These are phyloP conservation scores for Anoplopoma fimbria DNA, from an alignment of 2,113 vertebrate species.

Conservation along the genomic window DNA sequence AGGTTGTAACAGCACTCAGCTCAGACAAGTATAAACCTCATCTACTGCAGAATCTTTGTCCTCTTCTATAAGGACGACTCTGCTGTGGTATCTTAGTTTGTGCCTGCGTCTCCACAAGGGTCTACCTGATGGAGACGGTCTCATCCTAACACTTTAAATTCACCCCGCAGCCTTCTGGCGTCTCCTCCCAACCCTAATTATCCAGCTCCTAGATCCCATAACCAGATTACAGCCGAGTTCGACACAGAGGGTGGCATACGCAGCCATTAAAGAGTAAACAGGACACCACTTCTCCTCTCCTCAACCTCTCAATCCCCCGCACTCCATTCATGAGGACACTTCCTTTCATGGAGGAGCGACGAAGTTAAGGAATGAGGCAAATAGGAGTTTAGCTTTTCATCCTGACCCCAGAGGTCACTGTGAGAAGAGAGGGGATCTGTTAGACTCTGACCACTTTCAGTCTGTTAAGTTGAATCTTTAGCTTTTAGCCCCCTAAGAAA, in stretches of 20 bases:
- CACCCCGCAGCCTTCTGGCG: conserved; percentile 25
- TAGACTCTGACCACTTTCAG: background rate
- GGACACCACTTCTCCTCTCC: conserved; percentile 20
- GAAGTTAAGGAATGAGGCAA: conserved; percentile 32
- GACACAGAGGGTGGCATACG: conserved; percentile 13
- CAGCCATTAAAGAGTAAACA: conserved; percentile 56
- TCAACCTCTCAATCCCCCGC: conserved; percentile 19
- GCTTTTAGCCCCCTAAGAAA: background rate
- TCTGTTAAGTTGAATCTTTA: conserved; percentile 17
- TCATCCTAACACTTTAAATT: conserved; percentile 53
- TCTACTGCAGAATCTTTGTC: conserved; percentile 21
- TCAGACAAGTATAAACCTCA: conserved; percentile 21
- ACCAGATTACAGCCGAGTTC: conserved; percentile 65
- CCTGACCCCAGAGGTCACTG: conserved; percentile 32
- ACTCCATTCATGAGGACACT: conserved; percentile 37
- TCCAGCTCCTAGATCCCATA: conserved; percentile 67
- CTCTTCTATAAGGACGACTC: background rate
- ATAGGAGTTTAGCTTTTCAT: conserved; percentile 29
- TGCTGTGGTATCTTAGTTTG: background rate
- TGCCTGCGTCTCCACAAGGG: conserved; percentile 15
- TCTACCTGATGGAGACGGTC: conserved; percentile 36
- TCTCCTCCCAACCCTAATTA: conserved; percentile 65
- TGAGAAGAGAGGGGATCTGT: background rate
- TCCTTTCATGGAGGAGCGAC: conserved; percentile 63
- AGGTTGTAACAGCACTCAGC: background rate